Conservation (phyloP, 2,113 vertebrate genomes). For the Stegastes partitus region DNA sequence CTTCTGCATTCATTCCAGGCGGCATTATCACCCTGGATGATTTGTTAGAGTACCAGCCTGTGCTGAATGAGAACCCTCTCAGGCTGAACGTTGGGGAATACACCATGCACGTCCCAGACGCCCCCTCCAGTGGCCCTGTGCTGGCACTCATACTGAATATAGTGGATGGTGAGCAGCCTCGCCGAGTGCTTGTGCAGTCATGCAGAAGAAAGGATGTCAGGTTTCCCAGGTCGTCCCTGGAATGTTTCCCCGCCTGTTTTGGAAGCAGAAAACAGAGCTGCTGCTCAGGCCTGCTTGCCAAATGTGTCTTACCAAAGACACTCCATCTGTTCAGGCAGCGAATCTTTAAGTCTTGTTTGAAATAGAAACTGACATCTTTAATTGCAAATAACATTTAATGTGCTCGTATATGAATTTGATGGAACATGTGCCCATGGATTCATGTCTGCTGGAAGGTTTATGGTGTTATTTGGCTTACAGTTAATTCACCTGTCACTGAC, state of each 20-base stretch:
- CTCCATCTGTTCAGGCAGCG: constrained; percentile 51
- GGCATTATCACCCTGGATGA: constrained; percentile 92
- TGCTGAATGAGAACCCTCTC: constrained; percentile 88
- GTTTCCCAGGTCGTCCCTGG: constrained; percentile 64
- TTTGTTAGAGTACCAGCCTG: constrained; percentile 86
- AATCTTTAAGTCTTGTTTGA: constrained; percentile 33
- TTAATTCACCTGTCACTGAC: constrained; percentile 25
- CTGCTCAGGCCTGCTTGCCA: constrained; percentile 42
- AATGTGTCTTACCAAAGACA: constrained; percentile 37
- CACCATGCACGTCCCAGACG: constrained; percentile 88
- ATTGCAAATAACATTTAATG: constrained; percentile 28
- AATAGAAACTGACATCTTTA: constrained; percentile 34
- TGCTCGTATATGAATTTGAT: constrained; percentile 23
- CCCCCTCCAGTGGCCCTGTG: constrained; percentile 93
- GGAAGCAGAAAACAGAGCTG: constrained; percentile 44
- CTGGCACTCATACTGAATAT: constrained; percentile 94
- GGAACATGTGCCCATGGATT: background rate
- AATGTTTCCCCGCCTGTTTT: constrained; percentile 30
- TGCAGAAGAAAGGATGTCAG: constrained; percentile 63
- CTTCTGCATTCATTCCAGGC: constrained; percentile 80
- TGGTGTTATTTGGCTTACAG: constrained; percentile 11
- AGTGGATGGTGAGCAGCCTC: constrained; percentile 88
- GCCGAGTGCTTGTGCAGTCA: constrained; percentile 52
- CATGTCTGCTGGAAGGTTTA: background rate
- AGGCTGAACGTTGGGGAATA: constrained; percentile 86